Evolutionary conservation across 1,140 invertebrate genomes (phyloP).

Genomic region (Paramacrobiotus metropolitanus): DNA sequence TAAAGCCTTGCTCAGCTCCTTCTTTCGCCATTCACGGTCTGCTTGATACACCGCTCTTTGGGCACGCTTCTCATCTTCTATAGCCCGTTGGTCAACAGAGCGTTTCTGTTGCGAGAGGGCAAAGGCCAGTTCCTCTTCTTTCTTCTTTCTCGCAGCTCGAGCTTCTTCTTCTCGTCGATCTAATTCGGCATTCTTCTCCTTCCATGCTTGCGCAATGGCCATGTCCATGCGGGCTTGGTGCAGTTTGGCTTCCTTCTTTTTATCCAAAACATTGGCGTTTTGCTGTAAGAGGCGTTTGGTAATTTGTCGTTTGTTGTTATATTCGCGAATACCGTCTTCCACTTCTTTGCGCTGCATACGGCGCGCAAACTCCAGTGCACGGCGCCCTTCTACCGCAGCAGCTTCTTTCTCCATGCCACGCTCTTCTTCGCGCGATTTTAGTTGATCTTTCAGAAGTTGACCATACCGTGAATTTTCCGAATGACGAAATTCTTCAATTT

Average conservation of each 20-base stretch:
- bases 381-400: neutral
- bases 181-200: neutral
- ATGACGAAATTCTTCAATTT: neutral
- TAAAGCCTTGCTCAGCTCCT: neutral
- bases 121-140: neutral
- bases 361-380: neutral
- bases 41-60: neutral
- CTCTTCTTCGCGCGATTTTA: neutral
- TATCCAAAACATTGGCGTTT: neutral
- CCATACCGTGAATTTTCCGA: neutral
- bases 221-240: neutral
- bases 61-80: neutral
- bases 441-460: neutral
- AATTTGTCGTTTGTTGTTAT: neutral
- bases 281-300: neutral
- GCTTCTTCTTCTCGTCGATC: neutral
- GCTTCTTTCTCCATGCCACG: neutral
- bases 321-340: neutral
- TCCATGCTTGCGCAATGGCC: neutral
- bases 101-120: neutral
- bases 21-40: neutral
- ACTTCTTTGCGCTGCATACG: neutral
- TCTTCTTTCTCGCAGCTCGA: neutral
- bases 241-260: neutral
- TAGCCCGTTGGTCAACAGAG: neutral